Evolutionary conservation across 2,888 invertebrate species (phyloP), one percentile per base, ranked within the genome.

Genomic region (Agonopterix heracliana): DNA sequence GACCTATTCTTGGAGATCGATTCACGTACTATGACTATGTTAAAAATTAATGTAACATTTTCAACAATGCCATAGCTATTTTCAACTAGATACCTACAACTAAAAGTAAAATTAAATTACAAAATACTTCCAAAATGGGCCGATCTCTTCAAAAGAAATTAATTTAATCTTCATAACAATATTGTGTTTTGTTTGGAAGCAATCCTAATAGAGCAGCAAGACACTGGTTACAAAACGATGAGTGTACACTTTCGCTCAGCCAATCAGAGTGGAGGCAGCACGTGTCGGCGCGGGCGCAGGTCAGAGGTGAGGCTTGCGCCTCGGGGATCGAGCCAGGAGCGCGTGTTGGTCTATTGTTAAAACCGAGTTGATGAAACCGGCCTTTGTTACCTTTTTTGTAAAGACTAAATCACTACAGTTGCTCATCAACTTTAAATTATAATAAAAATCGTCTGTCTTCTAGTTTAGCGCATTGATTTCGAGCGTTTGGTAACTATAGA

Each of bases 201-300:
- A 52, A 56, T 54, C 59, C 62, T 64, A 64, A 65, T 63, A 65
- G 66, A 69, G 63, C 55, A 59, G 57, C 55, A 54, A 56, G 55
- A 64, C 64, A 41, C 46, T 36, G 67, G 66, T 78, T 77, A 75
- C 76, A 72, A 72, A 76, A 77, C 71, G 72, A 72, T 73, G 74
- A 76, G 76, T 71, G 71, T 73, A 71, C 71, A 68, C 65, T 77
- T 72, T 74, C 67, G 68, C 66, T 68, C 61, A 62, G 67, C 81
- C 83, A 85, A 86, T 85, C 76, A 81, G 76, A 76, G 70, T 55
- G 59, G 56, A 66, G 68, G 73, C 71, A 77, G 81, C 86, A 82
- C 85, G 85, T 78, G 82, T 78, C 66, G 65, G 67, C 65, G 62
- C 65, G 57, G 58, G 61, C 60, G 52, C 50, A 47, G 84, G 82